Evolutionary conservation across 1,140 invertebrate genomes (phyloP), one percentile per base, ranked within the genome.

Genomic region (Ceratina calcarata): DNA sequence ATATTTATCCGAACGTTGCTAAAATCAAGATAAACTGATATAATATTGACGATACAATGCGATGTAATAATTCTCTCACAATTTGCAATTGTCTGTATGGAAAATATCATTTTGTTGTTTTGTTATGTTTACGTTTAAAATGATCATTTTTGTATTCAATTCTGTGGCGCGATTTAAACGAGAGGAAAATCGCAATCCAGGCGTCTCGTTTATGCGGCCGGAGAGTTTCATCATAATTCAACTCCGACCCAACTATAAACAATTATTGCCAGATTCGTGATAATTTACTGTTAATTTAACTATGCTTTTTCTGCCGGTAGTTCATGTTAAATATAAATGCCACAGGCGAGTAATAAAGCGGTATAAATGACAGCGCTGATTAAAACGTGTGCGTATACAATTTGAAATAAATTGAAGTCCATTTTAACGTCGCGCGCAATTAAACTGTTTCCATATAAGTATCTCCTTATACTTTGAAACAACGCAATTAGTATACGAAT

Each of bases 201-300:
- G 24, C 15, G 32, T 13, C 13, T 45, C 24, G 71, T 64, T 69
- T 20, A 45, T 55, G 18, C 53, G 1, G 2, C n/a, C 57, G 37
- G 37, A 7, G 58, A 51, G 20, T 70, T 53, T 37, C 8, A 12
- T n/a, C n/a, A 64, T 62, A 68, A 58, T 62, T 71, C 61, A 72
- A 24, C 45, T 60, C 37, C 3, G 22, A n/a, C 1, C 37, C 16
- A 51, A 58, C 32, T 73, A 79, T 79, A 79, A 79, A 71, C 27
- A 65, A 71, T 79, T 72, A 72, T 62, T 64, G 53, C 51, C 49
- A 20, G 22, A 10, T 73, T 74, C 51, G 51, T 20, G 62, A 66
- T 55, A 65, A 73, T 74, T 65, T 74, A 32, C 61, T 13, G 51
- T n/a, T 78, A 78, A 72, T 72, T 78, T 51, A 77, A 69, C 65